phyloP scores from a whole-genome alignment of 2,888 invertebrate genomes.

The Lasioglossum leucozonium region DNA sequence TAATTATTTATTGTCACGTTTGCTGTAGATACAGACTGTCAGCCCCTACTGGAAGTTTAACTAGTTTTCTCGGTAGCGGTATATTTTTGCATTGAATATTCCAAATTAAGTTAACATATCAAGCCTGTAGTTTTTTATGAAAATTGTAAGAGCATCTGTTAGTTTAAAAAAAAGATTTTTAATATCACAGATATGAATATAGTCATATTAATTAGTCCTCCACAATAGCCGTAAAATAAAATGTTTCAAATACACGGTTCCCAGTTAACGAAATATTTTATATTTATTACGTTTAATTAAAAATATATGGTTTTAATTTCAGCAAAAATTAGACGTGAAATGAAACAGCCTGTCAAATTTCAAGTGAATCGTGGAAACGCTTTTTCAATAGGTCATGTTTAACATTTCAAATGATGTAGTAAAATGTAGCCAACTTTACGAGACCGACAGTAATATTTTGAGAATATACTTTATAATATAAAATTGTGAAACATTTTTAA shows the following conservation, averaged over 20 bases:
- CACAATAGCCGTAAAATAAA: background rate
- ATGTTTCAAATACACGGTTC: background rate
- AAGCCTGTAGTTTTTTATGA: background rate
- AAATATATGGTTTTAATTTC: background rate
- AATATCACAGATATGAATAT: no score
- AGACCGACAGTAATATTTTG: background rate
- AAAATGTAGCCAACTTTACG: background rate
- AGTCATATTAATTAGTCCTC: no score
- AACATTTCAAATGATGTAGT: background rate
- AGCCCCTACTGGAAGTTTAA: background rate
- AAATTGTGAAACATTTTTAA: background rate
- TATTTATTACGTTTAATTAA: background rate
- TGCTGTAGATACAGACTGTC: background rate
- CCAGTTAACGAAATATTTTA: background rate
- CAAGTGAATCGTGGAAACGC: background rate
- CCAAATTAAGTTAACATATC: background rate
- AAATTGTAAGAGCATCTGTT: no score
- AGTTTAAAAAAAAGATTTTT: background rate
- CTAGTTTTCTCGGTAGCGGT: background rate
- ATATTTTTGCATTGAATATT: no score
- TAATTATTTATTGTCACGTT: background rate
- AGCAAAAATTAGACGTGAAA: background rate
- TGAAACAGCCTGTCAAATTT: background rate
- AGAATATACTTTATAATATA: background rate
- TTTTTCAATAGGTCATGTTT: background rate